These are phyloP conservation scores for Elegia similella DNA, from an alignment of 2,888 invertebrate genomes.

Conservation along the genomic window DNA sequence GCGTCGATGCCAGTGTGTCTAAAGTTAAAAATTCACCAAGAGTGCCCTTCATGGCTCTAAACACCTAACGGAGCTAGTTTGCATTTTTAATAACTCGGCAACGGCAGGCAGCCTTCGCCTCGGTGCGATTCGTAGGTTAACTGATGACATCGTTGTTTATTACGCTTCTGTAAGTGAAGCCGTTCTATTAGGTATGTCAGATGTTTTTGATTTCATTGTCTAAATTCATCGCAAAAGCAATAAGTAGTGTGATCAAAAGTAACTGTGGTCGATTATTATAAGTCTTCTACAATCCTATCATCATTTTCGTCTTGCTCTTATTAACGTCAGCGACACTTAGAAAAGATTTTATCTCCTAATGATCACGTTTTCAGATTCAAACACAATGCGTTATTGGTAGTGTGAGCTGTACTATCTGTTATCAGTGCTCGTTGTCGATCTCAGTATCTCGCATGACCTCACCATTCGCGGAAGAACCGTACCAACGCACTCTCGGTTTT, in stretches of 20 bases:
- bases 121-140: conserved; percentile 42
- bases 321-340: background rate
- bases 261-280: too few relatives aligned
- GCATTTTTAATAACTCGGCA: conserved; percentile 45
- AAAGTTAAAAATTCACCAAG: conserved; percentile 39
- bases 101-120: conserved; percentile 44
- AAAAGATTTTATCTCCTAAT: background rate
- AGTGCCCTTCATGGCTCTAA: conserved; percentile 37
- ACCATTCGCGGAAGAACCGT: conserved; percentile 69
- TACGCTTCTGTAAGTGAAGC: conserved; percentile 26
- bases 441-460: conserved; percentile 65
- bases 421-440: conserved; percentile 68
- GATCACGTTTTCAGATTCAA: background rate
- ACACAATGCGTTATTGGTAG: background rate
- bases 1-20: conserved; percentile 25
- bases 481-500: conserved; percentile 72
- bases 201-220: conserved; percentile 25
- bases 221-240: too few relatives aligned
- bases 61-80: conserved; percentile 40
- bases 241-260: too few relatives aligned
- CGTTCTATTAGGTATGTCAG: conserved; percentile 16
- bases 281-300: background rate
- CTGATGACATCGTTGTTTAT: conserved; percentile 39
- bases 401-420: conserved; percentile 57
- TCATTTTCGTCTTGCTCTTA: background rate